Evolutionary conservation across 2,797 vertebrate genomes (phyloP), one percentile per base, ranked within the genome.

Genomic region (Sibirionetta formosa): DNA sequence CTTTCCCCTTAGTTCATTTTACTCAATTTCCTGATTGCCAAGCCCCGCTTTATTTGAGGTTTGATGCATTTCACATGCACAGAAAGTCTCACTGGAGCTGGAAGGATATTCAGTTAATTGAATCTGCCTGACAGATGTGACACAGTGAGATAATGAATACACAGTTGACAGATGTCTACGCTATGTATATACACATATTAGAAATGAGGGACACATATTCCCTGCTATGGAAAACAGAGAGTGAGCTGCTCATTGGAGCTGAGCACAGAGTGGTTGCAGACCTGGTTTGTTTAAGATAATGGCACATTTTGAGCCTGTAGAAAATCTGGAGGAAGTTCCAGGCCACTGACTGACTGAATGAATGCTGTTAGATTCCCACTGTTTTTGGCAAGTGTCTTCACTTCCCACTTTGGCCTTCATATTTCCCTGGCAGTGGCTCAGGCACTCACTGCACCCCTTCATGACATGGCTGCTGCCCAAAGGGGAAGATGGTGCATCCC

Each of bases 81-180:
- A 69, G 61, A 82, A 68, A 71, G 24, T n/a, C 79, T 63, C 1
- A 0, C 50, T 80, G 72, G 90, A 72, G 15, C 68, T 81, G 75
- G 78, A 73, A 77, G 64, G 33, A 29, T 20, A 19, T 73, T 87
- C 57, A 29, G 31, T 61, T 89, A 91, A 86, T 87, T 68, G 81
- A 85, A 81, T 78, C 38, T 94, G 89, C 71, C 86, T 75, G 81
- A 56, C 83, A 97, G 86, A 95, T 93, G 92, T 84, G 86, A 82
- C 0, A 1, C 54, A 44, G 68, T 0, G 1, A 92, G 92, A 50
- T 57, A 92, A 90, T 40, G 69, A 96, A 44, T 79, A 36, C 4
- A 6, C 70, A 90, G 73, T 63, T 88, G 90, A 86, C 77, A 93
- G 81, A 88, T 72, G 66, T 90, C 88, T 93, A 2, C 5, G 88